Conservation (phyloP, 1,140 invertebrate genomes). For the Ceratoteleas bidentatus region DNA sequence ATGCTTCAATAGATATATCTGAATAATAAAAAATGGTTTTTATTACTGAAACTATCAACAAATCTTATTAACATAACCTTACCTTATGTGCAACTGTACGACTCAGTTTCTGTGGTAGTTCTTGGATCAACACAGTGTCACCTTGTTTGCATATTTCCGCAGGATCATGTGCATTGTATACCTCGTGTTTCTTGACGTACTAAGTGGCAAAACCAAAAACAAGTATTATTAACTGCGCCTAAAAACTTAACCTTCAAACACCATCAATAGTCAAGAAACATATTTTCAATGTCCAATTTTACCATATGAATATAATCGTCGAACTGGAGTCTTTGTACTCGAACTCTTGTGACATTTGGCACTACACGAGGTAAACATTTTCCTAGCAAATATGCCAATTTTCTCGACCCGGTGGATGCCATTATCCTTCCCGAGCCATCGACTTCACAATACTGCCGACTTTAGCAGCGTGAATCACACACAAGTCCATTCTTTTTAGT, state of each 20-base stretch:
- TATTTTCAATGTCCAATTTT: neutral
- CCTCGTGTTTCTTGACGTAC: slow-evolving; percentile 89
- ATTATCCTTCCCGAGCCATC: no score
- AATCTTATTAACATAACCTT: slow-evolving; percentile 49
- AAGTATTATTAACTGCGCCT: slow-evolving; percentile 61
- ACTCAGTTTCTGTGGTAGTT: slow-evolving; percentile 87
- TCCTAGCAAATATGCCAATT: slow-evolving; percentile 43
- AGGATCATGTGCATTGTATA: slow-evolving; percentile 89
- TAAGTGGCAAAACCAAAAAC: slow-evolving; percentile 77
- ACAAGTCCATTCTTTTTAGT: no score
- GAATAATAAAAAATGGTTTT: neutral
- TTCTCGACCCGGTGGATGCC: neutral
- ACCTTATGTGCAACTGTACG: slow-evolving; percentile 88
- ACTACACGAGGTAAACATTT: slow-evolving; percentile 49
- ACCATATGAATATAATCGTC: slow-evolving; percentile 50
- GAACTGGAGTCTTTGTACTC: slow-evolving; percentile 48
- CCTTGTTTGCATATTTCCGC: slow-evolving; percentile 89
- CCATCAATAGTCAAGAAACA: slow-evolving; percentile 1
- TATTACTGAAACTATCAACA: no score
- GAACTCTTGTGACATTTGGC: slow-evolving; percentile 38
- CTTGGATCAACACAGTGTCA: slow-evolving; percentile 90
- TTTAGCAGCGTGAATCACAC: no score
- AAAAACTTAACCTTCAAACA: slow-evolving; percentile 62
- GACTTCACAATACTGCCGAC: no score
- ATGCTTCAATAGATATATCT: no score